A percentile compares a stretch with the other conserved stretches of the same genome.
phyloP scores from a whole-genome alignment of 37 sponge, comb jelly and placozoan species.

The Oscarella lobularis region DNA sequence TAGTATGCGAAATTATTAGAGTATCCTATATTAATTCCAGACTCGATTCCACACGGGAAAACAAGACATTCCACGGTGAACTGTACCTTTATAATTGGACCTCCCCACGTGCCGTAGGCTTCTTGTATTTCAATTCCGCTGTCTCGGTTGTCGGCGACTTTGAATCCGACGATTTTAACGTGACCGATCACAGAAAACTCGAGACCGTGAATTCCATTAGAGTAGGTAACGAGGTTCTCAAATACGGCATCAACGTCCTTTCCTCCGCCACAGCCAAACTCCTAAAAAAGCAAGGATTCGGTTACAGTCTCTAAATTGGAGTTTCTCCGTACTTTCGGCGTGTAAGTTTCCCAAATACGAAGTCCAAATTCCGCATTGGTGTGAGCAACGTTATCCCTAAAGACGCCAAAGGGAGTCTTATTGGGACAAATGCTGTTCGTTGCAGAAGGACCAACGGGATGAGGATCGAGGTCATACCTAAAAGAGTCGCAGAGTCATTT shows the following conservation, averaged over 20 bases:
- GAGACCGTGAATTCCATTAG: slow-evolving; percentile 81
- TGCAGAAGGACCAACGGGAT: slow-evolving; percentile 64
- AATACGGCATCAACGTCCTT: slow-evolving; percentile 21
- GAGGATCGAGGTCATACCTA: slow-evolving; percentile 69
- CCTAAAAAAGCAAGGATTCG: neutral
- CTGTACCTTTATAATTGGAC: slow-evolving; percentile 35
- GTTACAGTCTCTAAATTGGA: neutral
- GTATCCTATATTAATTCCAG: slow-evolving; percentile 34
- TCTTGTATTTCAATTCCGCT: slow-evolving; percentile 76
- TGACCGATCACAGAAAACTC: slow-evolving; percentile 74
- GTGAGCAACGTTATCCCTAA: slow-evolving; percentile 66
- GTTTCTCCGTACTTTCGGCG: slow-evolving; percentile 28
- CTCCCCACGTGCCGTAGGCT: slow-evolving; percentile 56
- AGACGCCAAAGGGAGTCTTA: slow-evolving; percentile 58
- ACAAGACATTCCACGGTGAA: neutral
- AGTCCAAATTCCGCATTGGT: slow-evolving; percentile 74
- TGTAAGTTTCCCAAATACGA: slow-evolving; percentile 74
- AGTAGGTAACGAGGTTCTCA: slow-evolving; percentile 53
- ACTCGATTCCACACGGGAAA: neutral
- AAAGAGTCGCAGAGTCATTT: neutral
- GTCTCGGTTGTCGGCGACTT: slow-evolving; percentile 65
- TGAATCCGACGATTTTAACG: slow-evolving; percentile 52
- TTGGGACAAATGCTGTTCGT: slow-evolving; percentile 60
- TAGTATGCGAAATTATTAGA: slow-evolving; percentile 53
- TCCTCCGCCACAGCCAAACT: neutral